These are phyloP conservation scores for Collichthys lucidus DNA, from an alignment of 2,113 vertebrate species.

Conservation along the genomic window DNA sequence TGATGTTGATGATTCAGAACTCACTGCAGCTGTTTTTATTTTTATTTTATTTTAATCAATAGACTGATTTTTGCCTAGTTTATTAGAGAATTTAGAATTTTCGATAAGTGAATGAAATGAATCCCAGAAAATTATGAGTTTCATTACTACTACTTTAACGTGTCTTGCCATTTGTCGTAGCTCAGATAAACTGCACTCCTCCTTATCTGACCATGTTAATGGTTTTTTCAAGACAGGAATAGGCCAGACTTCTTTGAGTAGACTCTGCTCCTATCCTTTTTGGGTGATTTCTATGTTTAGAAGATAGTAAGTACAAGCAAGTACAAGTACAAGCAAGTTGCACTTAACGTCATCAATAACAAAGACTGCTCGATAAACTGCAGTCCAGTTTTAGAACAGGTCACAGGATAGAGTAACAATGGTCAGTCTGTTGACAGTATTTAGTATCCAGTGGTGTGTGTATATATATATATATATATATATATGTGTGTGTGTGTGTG, in stretches of 20 bases:
- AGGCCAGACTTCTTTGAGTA: neutral
- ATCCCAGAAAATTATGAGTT: neutral
- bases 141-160: neutral
- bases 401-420: neutral
- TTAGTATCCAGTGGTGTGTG: neutral
- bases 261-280: neutral
- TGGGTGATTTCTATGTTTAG: too few species aligned
- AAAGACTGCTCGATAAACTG: neutral
- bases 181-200: neutral
- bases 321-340: neutral
- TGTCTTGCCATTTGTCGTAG: neutral
- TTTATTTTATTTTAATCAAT: too few species aligned
- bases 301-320: neutral
- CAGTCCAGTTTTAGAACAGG: neutral
- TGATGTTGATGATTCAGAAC: too few species aligned
- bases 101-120: too few species aligned
- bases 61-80: neutral
- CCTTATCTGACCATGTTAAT: neutral
- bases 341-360: neutral
- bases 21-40: too few species aligned
- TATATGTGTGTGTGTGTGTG: too few species aligned
- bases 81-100: neutral
- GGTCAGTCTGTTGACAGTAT: neutral
- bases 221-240: neutral
- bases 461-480: neutral